Conservation (phyloP, 2,888 invertebrate species). For the Mechanitis messenoides region DNA sequence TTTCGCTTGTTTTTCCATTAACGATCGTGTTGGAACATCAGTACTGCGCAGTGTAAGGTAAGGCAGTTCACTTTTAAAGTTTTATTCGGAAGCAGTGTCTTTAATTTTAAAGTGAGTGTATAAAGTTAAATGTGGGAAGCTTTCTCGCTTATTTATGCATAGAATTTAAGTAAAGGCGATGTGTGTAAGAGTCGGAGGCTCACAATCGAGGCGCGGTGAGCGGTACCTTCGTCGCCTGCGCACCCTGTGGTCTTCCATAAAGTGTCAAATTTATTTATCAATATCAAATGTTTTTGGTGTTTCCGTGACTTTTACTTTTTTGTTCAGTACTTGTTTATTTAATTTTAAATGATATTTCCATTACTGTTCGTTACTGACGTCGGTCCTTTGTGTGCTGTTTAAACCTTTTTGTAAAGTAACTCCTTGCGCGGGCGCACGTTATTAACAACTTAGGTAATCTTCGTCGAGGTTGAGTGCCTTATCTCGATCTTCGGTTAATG, state of each 20-base stretch:
- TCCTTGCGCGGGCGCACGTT: conserved; percentile 48
- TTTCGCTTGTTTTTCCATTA: conserved; percentile 64
- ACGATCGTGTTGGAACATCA: conserved; percentile 70
- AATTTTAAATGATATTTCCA: conserved; percentile 33
- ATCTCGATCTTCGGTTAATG: conserved; percentile 41
- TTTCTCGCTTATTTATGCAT: conserved; percentile 74
- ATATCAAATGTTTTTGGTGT: conserved; percentile 48
- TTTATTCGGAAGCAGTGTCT: conserved; percentile 62
- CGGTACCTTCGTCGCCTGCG: conserved; percentile 68
- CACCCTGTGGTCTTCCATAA: conserved; percentile 43
- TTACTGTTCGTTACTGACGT: conserved; percentile 45
- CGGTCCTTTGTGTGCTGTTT: conserved; percentile 61
- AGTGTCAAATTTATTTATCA: conserved; percentile 61
- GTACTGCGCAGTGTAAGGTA: conserved; percentile 74
- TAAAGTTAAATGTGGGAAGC: conserved; percentile 50
- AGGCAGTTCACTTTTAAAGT: conserved; percentile 56
- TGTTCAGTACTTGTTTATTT: conserved; percentile 44
- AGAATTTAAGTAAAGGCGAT: conserved; percentile 72
- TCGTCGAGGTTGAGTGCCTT: conserved; percentile 48
- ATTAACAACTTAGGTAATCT: conserved; percentile 47
- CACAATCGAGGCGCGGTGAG: conserved; percentile 54
- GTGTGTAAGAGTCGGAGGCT: conserved; percentile 66
- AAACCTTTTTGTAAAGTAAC: conserved; percentile 39
- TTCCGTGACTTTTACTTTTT: conserved; percentile 55
- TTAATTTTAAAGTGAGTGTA: conserved; percentile 54